Evolutionary conservation across 2,797 vertebrate genomes (phyloP).

Genomic region (Columba guinea): DNA sequence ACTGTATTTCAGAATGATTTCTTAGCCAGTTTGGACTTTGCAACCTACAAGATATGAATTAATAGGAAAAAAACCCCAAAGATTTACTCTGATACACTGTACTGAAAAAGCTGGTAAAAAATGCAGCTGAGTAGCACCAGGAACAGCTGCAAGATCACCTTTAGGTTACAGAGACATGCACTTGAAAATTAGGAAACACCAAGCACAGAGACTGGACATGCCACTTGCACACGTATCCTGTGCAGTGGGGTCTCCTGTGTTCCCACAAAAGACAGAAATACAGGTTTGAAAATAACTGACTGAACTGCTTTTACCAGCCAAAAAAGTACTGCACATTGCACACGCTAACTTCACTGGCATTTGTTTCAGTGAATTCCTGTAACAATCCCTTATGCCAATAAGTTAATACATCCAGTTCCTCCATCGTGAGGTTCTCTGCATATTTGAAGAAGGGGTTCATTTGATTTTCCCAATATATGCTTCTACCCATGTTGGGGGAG

Average conservation of each 20-base stretch:
- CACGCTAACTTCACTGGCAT: neutral
- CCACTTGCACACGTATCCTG: neutral
- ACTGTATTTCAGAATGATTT: neutral
- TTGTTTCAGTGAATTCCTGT: neutral
- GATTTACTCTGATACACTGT: neutral
- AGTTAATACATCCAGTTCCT: neutral
- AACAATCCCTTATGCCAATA: neutral
- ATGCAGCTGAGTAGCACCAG: neutral
- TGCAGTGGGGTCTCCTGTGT: rapidly evolving
- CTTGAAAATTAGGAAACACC: neutral
- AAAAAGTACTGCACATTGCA: neutral
- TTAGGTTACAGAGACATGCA: neutral
- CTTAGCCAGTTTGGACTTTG: neutral
- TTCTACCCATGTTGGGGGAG: neutral
- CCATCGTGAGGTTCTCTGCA: neutral
- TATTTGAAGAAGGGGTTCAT: neutral
- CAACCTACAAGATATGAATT: neutral
- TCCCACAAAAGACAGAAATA: neutral
- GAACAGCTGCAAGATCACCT: neutral
- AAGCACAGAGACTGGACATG: neutral
- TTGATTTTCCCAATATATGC: neutral
- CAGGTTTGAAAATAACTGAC: neutral
- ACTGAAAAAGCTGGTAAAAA: neutral
- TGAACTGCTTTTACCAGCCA: neutral
- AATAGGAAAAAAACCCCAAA: neutral